Evolutionary conservation across 2,113 vertebrate genomes (phyloP).

Genomic region (Halichoeres trimaculatus): DNA sequence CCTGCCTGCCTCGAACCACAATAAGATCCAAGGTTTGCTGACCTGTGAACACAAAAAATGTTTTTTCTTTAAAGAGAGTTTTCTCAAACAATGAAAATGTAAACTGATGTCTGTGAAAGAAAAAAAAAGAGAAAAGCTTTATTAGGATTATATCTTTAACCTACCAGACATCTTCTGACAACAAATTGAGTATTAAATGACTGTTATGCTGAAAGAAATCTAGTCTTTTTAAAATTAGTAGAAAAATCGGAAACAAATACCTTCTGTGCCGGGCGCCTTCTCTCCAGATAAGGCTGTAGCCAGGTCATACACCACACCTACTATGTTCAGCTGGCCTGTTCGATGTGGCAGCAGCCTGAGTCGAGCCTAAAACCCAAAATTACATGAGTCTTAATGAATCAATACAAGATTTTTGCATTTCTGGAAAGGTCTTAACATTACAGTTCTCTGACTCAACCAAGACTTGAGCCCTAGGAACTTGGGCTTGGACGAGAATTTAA

Average conservation of each 20-base stretch:
- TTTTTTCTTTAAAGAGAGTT: too few relatives aligned
- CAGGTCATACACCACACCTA: slow-evolving; percentile 94
- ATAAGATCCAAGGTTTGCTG: slow-evolving; percentile 82
- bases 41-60: slow-evolving; percentile 66
- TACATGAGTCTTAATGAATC: slow-evolving; percentile 2
- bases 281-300: slow-evolving; percentile 86
- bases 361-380: slow-evolving; percentile 86
- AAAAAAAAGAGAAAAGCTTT: neutral
- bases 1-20: slow-evolving; percentile 91
- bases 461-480: too few relatives aligned
- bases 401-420: neutral
- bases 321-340: slow-evolving; percentile 94
- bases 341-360: slow-evolving; percentile 95
- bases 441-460: too few relatives aligned
- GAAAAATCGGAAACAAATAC: slow-evolving; percentile 64
- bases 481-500: too few relatives aligned
- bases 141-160: too few relatives aligned
- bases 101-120: too few relatives aligned
- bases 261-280: slow-evolving; percentile 81
- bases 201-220: too few relatives aligned
- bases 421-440: too few relatives aligned
- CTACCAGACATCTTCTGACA: too few relatives aligned
- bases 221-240: too few relatives aligned
- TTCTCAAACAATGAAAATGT: too few relatives aligned
- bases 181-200: too few relatives aligned